Evolutionary conservation across 2,888 invertebrate genomes (phyloP), one percentile per base, ranked within the genome.

Genomic region (Hypolimnas misippus): DNA sequence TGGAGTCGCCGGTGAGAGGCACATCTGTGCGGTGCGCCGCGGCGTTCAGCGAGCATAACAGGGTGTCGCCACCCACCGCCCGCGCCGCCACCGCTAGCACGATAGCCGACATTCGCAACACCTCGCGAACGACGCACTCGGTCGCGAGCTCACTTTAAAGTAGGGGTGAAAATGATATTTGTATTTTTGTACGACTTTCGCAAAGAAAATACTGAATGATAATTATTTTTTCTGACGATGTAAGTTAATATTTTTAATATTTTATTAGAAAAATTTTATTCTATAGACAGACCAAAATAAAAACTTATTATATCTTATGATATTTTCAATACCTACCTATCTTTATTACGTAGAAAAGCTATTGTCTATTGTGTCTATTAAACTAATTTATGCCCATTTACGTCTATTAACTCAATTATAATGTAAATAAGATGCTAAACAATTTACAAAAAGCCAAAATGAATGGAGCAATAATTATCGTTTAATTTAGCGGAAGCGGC

Each of bases 71-170:
- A 68, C 69, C 68, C 72, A 60, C 68, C 66, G 62, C 62, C 68
- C 44, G 65, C 65, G 54, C 53, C 70, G 56, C 73, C 70, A 65
- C 76, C 76, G 66, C 78, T 79, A 81, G 79, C 81, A 80, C 87
- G 86, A 84, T 87, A 87, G 82, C 86, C 85, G 86, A 86, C 89
- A 86, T 85, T 87, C 84, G 83, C 85, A 84, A 91, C 91, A 91
- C 90, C 89, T 90, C 87, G 83, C 85, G 80, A 84, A 81, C 83
- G 82, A 83, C 84, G 83, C 85, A 85, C 83, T 84, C 83, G 78
- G 81, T 79, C 77, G 79, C 79, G 78, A 84, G 81, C 82, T 81
- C 84, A 83, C 86, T 87, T 83, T 82, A 82, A 72, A 65, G 55
- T 71, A 89, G 87, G 88, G 89, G 73, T 85, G 79, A 69, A 78